phyloP scores from a whole-genome alignment of 2,888 invertebrate species.

The Aricia artaxerxes region DNA sequence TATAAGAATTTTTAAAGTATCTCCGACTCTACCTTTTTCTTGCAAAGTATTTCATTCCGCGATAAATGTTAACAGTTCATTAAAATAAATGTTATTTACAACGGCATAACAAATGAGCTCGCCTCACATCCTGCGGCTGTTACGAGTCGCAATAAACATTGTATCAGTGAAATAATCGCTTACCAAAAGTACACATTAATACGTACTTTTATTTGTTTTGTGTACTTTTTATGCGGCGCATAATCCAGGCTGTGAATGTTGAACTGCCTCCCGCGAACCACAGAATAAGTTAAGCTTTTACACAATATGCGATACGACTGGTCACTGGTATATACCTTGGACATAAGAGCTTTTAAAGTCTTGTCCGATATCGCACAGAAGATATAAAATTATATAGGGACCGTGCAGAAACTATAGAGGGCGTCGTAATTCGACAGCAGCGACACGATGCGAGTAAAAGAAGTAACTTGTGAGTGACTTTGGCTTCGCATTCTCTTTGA shows the following conservation, averaged over 20 bases:
- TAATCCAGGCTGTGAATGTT: conserved; percentile 23
- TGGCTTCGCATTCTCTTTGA: no score
- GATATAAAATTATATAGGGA: no score
- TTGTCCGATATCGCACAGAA: no score
- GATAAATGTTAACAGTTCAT: conserved; percentile 21
- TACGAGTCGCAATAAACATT: conserved; percentile 14
- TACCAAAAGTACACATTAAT: conserved; percentile 22
- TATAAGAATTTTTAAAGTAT: background rate
- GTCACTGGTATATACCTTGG: background rate
- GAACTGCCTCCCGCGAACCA: conserved; percentile 32
- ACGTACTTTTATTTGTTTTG: conserved; percentile 5
- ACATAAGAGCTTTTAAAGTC: background rate
- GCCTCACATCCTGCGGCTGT: background rate
- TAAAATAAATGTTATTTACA: conserved; percentile 19
- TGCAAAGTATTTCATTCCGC: background rate
- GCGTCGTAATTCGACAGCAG: no score
- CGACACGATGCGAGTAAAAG: no score
- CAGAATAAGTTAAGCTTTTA: conserved; percentile 18
- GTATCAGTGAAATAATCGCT: conserved; percentile 24
- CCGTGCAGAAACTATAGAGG: no score
- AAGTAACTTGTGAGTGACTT: no score
- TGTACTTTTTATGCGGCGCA: conserved; percentile 1
- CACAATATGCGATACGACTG: background rate
- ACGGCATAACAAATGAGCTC: conserved; percentile 13
- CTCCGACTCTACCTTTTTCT: background rate